phyloP scores from a whole-genome alignment of 2,797 vertebrate species.

The Myripristis murdjan region DNA sequence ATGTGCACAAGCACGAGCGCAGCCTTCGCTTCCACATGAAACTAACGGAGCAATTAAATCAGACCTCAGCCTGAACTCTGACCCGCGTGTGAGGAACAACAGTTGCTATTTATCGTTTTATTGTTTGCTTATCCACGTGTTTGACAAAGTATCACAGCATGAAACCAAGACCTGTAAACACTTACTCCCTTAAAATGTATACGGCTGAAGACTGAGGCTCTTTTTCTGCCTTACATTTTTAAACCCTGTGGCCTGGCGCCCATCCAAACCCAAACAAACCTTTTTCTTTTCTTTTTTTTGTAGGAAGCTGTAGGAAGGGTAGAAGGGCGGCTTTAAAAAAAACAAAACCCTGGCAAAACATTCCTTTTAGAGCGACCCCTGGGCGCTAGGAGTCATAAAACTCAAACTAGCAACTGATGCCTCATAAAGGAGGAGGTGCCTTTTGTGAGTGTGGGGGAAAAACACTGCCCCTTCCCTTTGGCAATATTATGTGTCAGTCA shows the following conservation, averaged over 20 bases:
- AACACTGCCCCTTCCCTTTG: neutral
- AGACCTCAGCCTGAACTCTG: neutral
- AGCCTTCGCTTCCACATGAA: neutral
- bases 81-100: neutral
- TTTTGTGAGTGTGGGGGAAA: constrained; percentile 11
- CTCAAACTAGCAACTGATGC: constrained; percentile 1
- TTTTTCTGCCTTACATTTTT: neutral
- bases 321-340: neutral
- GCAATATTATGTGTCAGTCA: constrained; percentile 5
- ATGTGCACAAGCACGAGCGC: neutral
- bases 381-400: neutral
- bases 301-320: constrained; percentile 5
- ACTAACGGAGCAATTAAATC: neutral
- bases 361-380: neutral
- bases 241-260: constrained; percentile 15
- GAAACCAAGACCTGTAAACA: constrained; percentile 31
- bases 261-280: constrained; percentile 39
- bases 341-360: constrained; percentile 3
- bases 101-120: constrained; percentile 20
- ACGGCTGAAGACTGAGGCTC: neutral
- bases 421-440: neutral
- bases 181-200: neutral
- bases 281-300: constrained; percentile 22
- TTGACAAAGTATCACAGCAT: constrained; percentile 1
- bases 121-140: constrained; percentile 37